These are phyloP conservation scores for Blastobasis adustella DNA, from an alignment of 2,888 invertebrate species.

Conservation along the genomic window DNA sequence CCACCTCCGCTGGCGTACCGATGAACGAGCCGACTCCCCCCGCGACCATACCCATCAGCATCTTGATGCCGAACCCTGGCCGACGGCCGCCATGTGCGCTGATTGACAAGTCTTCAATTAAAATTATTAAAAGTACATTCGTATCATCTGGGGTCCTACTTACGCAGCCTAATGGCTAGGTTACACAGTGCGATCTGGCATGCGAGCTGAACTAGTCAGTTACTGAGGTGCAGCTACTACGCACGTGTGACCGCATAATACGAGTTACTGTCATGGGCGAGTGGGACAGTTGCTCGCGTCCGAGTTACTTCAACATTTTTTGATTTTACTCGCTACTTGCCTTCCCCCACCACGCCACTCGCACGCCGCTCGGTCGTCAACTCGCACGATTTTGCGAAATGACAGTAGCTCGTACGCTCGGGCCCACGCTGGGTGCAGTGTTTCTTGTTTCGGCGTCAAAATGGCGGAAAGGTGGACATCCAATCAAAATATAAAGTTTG, in stretches of 20 bases:
- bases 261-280: conserved; percentile 13
- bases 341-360: conserved; percentile 1
- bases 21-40: conserved; percentile 90
- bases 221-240: conserved; percentile 2
- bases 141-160: too few relatives aligned
- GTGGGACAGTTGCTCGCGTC: conserved; percentile 11
- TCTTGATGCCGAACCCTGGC: conserved; percentile 86
- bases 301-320: conserved; percentile 15
- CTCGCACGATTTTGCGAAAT: neutral
- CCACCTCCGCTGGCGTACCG: conserved; percentile 96
- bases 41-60: conserved; percentile 86
- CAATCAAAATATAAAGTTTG: too few relatives aligned
- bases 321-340: too few relatives aligned
- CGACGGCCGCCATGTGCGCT: too few relatives aligned
- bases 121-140: too few relatives aligned
- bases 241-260: conserved; percentile 8
- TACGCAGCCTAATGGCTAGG: neutral
- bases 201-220: conserved; percentile 4
- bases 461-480: neutral
- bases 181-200: conserved; percentile 6
- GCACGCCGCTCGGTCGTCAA: neutral
- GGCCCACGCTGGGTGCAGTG: neutral
- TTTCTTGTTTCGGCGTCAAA: neutral
- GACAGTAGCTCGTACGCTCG: neutral
- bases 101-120: too few relatives aligned